Percentiles rank a stretch among this genome's conserved stretches.
Evolutionary conservation across 2,113 vertebrate genomes (phyloP).

Genomic region (Puffinus mauretanicus): DNA sequence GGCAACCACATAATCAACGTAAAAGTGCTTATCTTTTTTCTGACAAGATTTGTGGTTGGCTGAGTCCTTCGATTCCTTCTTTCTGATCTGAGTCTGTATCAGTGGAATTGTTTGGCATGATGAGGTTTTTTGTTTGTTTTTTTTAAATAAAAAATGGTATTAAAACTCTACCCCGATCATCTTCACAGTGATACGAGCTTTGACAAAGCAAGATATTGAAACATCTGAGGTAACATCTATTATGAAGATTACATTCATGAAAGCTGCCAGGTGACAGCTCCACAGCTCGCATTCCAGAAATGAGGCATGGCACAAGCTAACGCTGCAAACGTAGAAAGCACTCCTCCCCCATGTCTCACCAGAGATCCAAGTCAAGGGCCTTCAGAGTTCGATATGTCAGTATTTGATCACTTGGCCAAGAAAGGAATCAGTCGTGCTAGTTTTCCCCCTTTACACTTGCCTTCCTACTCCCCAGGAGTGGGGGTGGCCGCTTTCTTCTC

Average conservation of each 20-base stretch:
- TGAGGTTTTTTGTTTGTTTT: not conserved
- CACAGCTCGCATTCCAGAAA: not conserved
- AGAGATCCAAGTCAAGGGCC: not conserved
- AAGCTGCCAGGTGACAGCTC: not conserved
- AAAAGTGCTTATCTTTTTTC: not conserved
- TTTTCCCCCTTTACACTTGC: not conserved
- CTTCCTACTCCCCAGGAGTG: not conserved
- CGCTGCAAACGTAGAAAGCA: not conserved
- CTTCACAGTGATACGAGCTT: not conserved
- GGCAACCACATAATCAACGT: not conserved
- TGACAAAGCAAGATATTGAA: not conserved
- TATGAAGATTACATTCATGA: not conserved
- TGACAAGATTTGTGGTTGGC: not conserved
- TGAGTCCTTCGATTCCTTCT: constrained; percentile 2
- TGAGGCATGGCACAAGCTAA: not conserved
- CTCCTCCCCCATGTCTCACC: not conserved
- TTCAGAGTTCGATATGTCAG: not conserved
- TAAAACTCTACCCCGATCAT: not conserved
- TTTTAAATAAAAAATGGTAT: not conserved
- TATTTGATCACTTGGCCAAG: not conserved
- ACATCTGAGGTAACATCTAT: not conserved
- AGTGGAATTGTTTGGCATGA: not conserved
- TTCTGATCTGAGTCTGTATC: not conserved
- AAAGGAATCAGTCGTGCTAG: fast-evolving
- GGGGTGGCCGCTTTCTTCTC: not conserved